Percentiles rank a stretch among this genome's conserved stretches.
phyloP scores from a whole-genome alignment of 2,888 invertebrate species.

The Drosophila paranaensis region DNA sequence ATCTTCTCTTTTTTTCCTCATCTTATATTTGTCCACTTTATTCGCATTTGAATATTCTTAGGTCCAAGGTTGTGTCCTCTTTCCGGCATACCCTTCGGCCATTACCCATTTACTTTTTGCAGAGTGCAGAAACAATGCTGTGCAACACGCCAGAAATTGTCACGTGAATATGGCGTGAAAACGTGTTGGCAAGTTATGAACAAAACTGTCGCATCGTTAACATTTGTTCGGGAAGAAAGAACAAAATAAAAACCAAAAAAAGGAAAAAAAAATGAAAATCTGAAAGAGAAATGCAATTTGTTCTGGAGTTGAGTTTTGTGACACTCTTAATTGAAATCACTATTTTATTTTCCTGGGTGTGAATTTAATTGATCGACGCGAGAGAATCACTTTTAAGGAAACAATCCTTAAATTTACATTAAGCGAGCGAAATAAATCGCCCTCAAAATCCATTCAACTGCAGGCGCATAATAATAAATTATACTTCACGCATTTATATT shows the following conservation, averaged over 20 bases:
- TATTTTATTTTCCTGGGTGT: neutral
- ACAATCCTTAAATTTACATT: neutral
- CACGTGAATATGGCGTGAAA: constrained; percentile 44
- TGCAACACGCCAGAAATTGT: constrained; percentile 19
- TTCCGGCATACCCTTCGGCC: neutral
- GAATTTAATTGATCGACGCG: neutral
- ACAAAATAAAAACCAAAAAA: neutral
- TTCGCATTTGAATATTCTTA: too few species aligned
- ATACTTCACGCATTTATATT: constrained; percentile 52
- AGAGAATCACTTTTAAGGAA: neutral
- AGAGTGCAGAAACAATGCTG: constrained; percentile 14
- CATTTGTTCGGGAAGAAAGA: neutral
- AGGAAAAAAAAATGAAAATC: constrained; percentile 16
- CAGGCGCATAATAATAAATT: constrained; percentile 50
- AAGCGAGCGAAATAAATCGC: constrained; percentile 9
- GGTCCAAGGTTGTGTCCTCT: too few species aligned
- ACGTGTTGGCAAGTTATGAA: constrained; percentile 45
- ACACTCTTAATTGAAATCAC: constrained; percentile 26
- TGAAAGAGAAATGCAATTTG: constrained; percentile 25
- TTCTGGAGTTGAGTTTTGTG: constrained; percentile 6
- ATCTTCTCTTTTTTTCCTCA: too few species aligned
- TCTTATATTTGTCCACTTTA: too few species aligned
- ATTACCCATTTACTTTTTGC: neutral
- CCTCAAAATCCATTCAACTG: constrained; percentile 38
- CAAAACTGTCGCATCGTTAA: constrained; percentile 30